Evolutionary conservation across 2,888 invertebrate species (phyloP), one percentile per base, ranked within the genome.

Genomic region (Hedychridium roseum): DNA sequence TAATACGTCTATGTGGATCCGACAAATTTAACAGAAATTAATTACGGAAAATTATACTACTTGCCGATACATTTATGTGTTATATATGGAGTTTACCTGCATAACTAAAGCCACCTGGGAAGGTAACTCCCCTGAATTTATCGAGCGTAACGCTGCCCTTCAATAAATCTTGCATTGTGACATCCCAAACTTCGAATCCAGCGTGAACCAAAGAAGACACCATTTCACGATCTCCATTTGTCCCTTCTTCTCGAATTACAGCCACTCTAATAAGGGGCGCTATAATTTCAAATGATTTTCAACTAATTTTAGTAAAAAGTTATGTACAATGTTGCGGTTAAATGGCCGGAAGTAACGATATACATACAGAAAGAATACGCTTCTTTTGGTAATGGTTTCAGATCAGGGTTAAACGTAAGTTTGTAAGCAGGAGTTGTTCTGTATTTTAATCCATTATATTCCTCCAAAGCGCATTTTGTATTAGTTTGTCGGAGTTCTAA

Each of bases 71-170:
- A n/a, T n/a, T n/a, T 23, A 6, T 23, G 23, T 23, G 9, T 23
- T 23, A 23, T 23, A 23, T 40, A 27, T 16, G 11, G 23, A 40
- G 57, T 53, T 69, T 79, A 90, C 95, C 95, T 31, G 96, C 97
- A 79, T 97, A 98, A 79, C 97, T 97, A 79, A 99, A 99, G n/a
- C 99, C 99, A 32, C 96, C 98, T 0, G 97, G 97, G 78, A 98
- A 98, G 36, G 95, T 87, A 9, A 98, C 73, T 1, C 98, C 97
- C 59, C 88, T 86, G 81, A 97, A 97, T 15, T 84, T 81, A 51
- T 93, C 90, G 23, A 97, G 80, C 1, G 85, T 87, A 1, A 91
- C 84, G 66, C 83, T 84, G 23, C 86, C 86, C 51, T 82, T 82
- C 31, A 92, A 81, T 46, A 97, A 82, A 82, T 97, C 97, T 67